phyloP scores from a whole-genome alignment of 2,888 invertebrate species.

The Dicyrtoma fusca region DNA sequence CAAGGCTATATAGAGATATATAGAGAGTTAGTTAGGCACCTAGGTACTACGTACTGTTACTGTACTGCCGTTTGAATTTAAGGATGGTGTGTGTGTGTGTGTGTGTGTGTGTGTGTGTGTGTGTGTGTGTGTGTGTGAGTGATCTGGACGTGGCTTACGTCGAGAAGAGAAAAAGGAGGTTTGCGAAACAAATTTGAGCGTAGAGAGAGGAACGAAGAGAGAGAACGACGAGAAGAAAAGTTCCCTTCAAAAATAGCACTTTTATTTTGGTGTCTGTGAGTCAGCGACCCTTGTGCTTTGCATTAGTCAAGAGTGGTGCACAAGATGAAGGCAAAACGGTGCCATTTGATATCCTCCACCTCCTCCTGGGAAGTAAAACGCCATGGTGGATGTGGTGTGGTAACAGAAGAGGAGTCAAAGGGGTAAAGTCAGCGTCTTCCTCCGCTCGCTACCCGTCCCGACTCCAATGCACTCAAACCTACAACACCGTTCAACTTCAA shows the following conservation, averaged over 20 bases:
- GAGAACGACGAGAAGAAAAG: constrained; percentile 8
- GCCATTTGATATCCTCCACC: constrained; percentile 41
- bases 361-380: constrained; percentile 35
- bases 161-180: constrained; percentile 9
- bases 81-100: not conserved
- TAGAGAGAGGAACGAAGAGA: constrained; percentile 1
- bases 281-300: constrained; percentile 56
- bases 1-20: not conserved
- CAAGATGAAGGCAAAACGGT: constrained; percentile 37
- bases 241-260: constrained; percentile 57
- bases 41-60: not conserved
- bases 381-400: constrained; percentile 11
- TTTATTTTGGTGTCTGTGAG: constrained; percentile 56
- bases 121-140: not conserved
- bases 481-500: too few relatives aligned
- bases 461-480: too few relatives aligned
- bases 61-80: not conserved
- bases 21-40: not conserved
- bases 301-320: constrained; percentile 16
- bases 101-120: constrained; percentile 3
- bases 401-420: not conserved
- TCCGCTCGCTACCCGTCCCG: constrained; percentile 4
- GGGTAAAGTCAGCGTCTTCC: constrained; percentile 4
- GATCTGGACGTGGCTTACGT: constrained; percentile 4
- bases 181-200: constrained; percentile 30